Evolutionary conservation across 2,797 vertebrate genomes (phyloP), one percentile per base, ranked within the genome.

Genomic region (Sarcoramphus papa): DNA sequence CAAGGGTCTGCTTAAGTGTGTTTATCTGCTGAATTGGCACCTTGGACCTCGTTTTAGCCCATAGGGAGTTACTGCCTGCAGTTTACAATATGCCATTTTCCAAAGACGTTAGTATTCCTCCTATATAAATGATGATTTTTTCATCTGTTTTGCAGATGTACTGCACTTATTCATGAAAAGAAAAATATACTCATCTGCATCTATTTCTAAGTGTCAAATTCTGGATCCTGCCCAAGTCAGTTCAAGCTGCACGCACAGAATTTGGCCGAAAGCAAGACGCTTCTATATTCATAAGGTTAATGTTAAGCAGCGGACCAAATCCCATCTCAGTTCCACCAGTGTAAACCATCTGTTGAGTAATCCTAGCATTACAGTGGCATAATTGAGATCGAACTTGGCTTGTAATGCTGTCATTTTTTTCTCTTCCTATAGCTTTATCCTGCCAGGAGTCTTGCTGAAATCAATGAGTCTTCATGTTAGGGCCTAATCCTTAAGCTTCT

Each of bases 321-420:
- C 85, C 91, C 12, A 1, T 92, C 85, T 95, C 85, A 33, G 20
- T 93, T 95, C 69, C 89, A 59, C 86, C 68, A 73, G 62, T 69
- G 78, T 80, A 51, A 96, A 94, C 93, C 80, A 69, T 92, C 93
- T 94, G 68, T 86, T 91, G 69, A 90, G 82, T 93, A 96, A 95
- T 95, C 91, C 87, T 45, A 21, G 47, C 23, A 48, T 93, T 85
- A 93, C 88, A 91, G 69, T 73, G 59, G 62, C 51, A 48, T 92
- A 88, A 92, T 37, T 93, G 95, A 93, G 85, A 84, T 91, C 1
- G 0, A 91, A 67, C 54, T 93, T 93, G 89, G 89, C 87, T 93
- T 78, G 65, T 20, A 77, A 59, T 47, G 22, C 76, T 76, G 33
- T 92, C 41, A 10, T 91, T 92, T 94, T 94, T 53, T 23, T n/a